Evolutionary conservation across 2,888 invertebrate species (phyloP), one percentile per base, ranked within the genome.

Genomic region (Azorinus chamasolen): DNA sequence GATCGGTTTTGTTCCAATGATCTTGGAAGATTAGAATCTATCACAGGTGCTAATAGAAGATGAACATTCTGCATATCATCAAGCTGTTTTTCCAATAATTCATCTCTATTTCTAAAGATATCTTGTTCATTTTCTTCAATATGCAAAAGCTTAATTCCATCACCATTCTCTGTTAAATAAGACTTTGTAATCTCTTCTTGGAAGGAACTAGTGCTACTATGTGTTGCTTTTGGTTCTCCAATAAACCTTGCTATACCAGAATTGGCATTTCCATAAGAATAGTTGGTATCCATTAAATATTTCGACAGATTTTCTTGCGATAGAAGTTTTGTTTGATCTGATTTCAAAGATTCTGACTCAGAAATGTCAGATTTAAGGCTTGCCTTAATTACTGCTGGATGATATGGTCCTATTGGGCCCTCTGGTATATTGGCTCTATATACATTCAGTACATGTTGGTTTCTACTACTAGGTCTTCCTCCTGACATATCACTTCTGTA

Each of bases 181-280:
- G 76, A 73, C 32, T 55, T 76, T n/a, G 80, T 80, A 18, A 80
- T 80, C 55, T 80, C 75, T 43, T 75, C 78, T 55, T 81, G 78
- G 62, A 81, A 59, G 8, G 78, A 69, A 46, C 59, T 69, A 51
- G 72, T 72, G 24, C 78, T 78, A 41, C 58, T 75, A 54, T 64
- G 48, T 25, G 70, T 48, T 41, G 69, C 58, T 14, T 54, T 58
- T 71, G 69, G 59, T 20, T 45, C 62, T 58, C 53, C 50, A 18
- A 70, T 53, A 22, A 43, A 66, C 20, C 54, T 78, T 14, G 62
- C 72, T 12, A 81, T 43, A 50, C 64, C 68, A n/a, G 54, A 57
- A 22, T 16, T 25, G 14, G 41, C 61, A 39, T 62, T 61, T 18
- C 73, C 61, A 66, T 74, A 66, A 39, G 54, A 58, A 74, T 59